Conservation (phyloP, 2,888 invertebrate species). For the Pheosia gnoma region DNA sequence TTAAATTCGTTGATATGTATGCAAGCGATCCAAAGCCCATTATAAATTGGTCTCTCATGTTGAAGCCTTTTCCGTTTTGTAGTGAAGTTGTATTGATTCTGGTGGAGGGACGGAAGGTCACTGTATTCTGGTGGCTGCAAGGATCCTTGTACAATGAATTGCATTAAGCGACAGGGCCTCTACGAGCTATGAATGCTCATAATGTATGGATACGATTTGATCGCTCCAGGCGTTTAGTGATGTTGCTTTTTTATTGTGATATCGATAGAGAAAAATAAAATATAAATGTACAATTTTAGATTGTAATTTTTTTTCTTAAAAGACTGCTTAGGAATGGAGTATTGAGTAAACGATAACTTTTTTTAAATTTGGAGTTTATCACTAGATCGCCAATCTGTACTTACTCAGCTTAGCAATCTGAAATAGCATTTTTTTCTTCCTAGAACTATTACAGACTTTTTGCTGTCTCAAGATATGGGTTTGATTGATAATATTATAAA, state of each 20-base stretch:
- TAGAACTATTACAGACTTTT: no score
- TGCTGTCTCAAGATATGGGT: no score
- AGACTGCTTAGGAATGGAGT: no score
- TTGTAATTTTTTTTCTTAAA: no score
- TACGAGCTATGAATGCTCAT: slow-evolving; percentile 73
- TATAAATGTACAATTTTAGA: no score
- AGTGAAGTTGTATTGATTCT: slow-evolving; percentile 27
- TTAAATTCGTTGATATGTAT: slow-evolving; percentile 54
- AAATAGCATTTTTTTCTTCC: no score
- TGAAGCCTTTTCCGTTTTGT: slow-evolving; percentile 33
- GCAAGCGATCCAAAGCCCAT: slow-evolving; percentile 52
- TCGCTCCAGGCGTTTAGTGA: slow-evolving; percentile 64
- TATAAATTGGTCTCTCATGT: slow-evolving; percentile 41
- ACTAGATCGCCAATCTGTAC: no score
- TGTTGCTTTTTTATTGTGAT: slow-evolving; percentile 18
- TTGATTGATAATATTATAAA: no score
- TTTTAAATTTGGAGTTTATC: no score
- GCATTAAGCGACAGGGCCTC: slow-evolving; percentile 75
- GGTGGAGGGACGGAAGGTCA: slow-evolving; percentile 39
- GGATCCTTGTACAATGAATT: slow-evolving; percentile 79
- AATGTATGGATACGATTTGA: slow-evolving; percentile 78
- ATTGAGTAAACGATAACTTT: no score
- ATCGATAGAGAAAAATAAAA: background rate
- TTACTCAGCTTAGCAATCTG: no score
- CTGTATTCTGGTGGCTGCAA: slow-evolving; percentile 48